Evolutionary conservation across 1,140 invertebrate species (phyloP).

Genomic region (Drosophila tropicalis): DNA sequence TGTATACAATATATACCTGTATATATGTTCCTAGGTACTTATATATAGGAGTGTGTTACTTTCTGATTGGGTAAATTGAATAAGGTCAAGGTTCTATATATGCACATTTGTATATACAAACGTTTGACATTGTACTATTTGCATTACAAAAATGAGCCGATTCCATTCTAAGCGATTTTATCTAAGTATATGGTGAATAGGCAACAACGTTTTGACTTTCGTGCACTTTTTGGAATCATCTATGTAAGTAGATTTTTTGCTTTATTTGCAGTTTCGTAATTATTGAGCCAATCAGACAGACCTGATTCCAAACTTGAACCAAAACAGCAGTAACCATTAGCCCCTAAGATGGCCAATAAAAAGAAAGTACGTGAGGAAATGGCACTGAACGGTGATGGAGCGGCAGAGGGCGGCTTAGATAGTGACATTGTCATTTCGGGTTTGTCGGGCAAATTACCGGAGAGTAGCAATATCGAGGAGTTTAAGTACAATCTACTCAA

Average conservation of each 20-base stretch:
- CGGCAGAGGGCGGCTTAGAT: background rate
- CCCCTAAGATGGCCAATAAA: slow-evolving; percentile 51
- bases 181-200: too few relatives aligned
- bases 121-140: background rate
- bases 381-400: slow-evolving; percentile 20
- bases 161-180: background rate
- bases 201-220: too few relatives aligned
- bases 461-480: slow-evolving; percentile 94
- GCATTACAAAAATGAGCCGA: background rate
- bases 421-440: slow-evolving; percentile 93
- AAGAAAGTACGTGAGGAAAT: slow-evolving; percentile 39
- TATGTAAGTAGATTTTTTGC: too few relatives aligned
- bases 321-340: slow-evolving; percentile 13
- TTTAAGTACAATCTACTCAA: slow-evolving; percentile 94
- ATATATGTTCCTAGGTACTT: background rate
- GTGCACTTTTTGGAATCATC: too few relatives aligned
- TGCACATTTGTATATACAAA: background rate
- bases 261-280: background rate
- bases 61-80: background rate
- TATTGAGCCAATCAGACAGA: slow-evolving; percentile 22
- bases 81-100: background rate
- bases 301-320: slow-evolving; percentile 36
- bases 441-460: slow-evolving; percentile 94
- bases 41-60: background rate
- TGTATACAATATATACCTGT: too few relatives aligned